Base-by-base conservation (phyloP, 2,888 invertebrate species). In the Mycalesis mineus region DNA sequence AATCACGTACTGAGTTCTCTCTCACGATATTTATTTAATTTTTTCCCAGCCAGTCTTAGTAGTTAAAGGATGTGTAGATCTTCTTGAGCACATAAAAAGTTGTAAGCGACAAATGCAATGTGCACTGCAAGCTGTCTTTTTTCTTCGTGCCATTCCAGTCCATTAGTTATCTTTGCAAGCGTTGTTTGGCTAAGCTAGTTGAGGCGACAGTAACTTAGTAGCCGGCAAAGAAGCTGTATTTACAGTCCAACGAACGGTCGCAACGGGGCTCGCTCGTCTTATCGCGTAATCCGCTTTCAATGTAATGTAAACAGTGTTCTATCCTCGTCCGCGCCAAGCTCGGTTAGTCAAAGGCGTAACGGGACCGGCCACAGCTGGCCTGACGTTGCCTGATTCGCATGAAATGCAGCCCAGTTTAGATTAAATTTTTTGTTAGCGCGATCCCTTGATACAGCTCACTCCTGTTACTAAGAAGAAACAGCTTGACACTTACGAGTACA, bases 261-360 rank as follows among this genome's bases (percentile, higher is more conserved):
- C 41, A 40, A 42, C 47, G 55, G 42, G 48, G 3, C 47, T 40
- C 39, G 28, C 28, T 29, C 37, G 44, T 39, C 50, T 54, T 57
- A 57, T 57, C 60, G 40, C 58, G 53, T 55, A 57, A 63, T 61
- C 55, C 58, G 44, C 55, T 63, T 55, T 55, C 58, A 55, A 59
- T 55, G 55, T 53, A 63, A 57, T 55, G 59, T 59, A 59, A 61
- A 63, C 60, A 64, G 11, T 47, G 56, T 52, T 50, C 41, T 55
- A 53, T 40, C 39, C 47, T 36, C 41, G 36, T 39, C 37, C 39
- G 33, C 40, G 44, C 50, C 17, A 31, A 14, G 41, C 55, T 42
- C 28, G 41, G 42, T 57, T 55, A 57, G 40, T 57, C 50, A 57
- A 57, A 60, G 57, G 44, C 51, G 39, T 60, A 60, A 57, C 60